A percentile compares a stretch with the other conserved stretches of the same genome.
phyloP scores from a whole-genome alignment of 2,888 invertebrate genomes.

The Meteorus colon region DNA sequence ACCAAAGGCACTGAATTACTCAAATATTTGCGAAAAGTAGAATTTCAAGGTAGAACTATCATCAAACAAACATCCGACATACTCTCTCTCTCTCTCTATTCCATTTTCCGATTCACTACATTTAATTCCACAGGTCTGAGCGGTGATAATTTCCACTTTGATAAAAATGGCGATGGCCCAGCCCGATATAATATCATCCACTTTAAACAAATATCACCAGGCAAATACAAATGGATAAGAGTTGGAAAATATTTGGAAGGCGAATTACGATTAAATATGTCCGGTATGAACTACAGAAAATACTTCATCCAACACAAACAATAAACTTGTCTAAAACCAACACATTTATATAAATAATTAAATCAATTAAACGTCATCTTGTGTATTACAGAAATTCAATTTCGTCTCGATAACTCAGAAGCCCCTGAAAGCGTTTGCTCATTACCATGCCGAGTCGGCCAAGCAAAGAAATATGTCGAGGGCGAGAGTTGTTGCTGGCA shows the following conservation, averaged over 20 bases:
- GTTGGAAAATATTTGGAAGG: slow-evolving; percentile 92
- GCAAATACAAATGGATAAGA: slow-evolving; percentile 87
- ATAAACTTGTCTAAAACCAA: neutral
- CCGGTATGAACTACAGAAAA: slow-evolving; percentile 76
- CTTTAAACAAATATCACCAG: slow-evolving; percentile 87
- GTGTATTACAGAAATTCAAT: slow-evolving; percentile 82
- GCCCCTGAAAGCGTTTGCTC: slow-evolving; percentile 94
- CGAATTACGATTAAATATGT: slow-evolving; percentile 84
- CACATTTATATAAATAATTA: slow-evolving; percentile 12
- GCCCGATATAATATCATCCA: slow-evolving; percentile 96
- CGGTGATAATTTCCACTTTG: slow-evolving; percentile 92
- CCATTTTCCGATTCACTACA: neutral
- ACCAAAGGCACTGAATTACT: slow-evolving; percentile 90
- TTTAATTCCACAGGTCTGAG: slow-evolving; percentile 81
- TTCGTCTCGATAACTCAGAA: slow-evolving; percentile 84
- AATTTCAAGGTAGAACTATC: slow-evolving; percentile 85
- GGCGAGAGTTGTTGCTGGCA: slow-evolving; percentile 97
- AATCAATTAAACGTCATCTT: slow-evolving; percentile 20
- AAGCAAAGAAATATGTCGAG: slow-evolving; percentile 93
- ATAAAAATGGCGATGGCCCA: slow-evolving; percentile 93
- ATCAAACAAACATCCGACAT: neutral
- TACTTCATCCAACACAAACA: too few species aligned
- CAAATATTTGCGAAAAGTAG: slow-evolving; percentile 87
- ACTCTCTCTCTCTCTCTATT: neutral
- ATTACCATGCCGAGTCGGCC: slow-evolving; percentile 89